These are phyloP conservation scores for Sternarchorhynchus goeldii DNA, from an alignment of 2,797 vertebrate genomes.

Conservation along the genomic window DNA sequence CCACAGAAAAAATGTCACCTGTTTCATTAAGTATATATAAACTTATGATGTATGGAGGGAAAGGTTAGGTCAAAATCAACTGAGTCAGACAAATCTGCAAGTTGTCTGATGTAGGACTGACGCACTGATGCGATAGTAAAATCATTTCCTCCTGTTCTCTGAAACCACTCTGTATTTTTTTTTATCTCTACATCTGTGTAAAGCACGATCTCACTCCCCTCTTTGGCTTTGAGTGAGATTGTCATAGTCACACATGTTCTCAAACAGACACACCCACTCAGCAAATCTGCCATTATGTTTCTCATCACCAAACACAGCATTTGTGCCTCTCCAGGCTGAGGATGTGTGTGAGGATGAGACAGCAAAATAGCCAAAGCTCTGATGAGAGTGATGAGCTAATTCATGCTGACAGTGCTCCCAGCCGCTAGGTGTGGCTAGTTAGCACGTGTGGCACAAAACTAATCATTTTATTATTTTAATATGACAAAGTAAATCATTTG, in stretches of 20 bases:
- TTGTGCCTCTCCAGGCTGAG: no score
- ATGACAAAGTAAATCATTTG: no score
- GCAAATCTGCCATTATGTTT: no score
- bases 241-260: neutral
- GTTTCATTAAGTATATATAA: neutral
- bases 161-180: neutral
- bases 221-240: neutral
- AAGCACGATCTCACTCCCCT: neutral
- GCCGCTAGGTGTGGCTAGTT: neutral
- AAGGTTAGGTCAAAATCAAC: neutral
- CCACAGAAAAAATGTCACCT: neutral
- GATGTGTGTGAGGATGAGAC: neutral
- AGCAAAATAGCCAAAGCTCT: slow-evolving; percentile 30
- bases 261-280: neutral
- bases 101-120: neutral
- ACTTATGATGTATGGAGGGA: neutral
- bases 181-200: neutral
- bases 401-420: slow-evolving; percentile 6
- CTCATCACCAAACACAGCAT: no score
- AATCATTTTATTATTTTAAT: no score
- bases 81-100: neutral
- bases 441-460: neutral
- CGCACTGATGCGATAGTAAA: neutral
- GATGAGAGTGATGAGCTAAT: slow-evolving; percentile 43
- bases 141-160: slow-evolving; percentile 4